Conservation (phyloP, 2,888 invertebrate genomes). For the Parnassius smintheus region DNA sequence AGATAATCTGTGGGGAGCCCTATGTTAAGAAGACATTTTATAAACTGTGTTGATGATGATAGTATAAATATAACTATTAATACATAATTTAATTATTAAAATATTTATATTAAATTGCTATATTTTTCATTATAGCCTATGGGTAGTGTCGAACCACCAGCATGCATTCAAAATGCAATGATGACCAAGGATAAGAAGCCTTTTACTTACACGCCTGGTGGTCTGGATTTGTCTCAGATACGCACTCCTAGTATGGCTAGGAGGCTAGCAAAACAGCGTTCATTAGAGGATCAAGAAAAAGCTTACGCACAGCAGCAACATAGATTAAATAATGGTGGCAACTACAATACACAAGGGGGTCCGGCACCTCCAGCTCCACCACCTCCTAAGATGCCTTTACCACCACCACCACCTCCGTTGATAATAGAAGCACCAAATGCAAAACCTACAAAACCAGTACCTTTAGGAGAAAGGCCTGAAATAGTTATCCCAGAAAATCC, state of each 20-base stretch:
- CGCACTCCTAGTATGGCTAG: conserved; percentile 94
- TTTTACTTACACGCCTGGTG: conserved; percentile 97
- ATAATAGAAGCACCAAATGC: conserved; percentile 75
- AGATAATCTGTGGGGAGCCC: too few species aligned
- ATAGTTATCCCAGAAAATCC: conserved; percentile 88
- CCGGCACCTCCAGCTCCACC: conserved; percentile 68
- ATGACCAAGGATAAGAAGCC: conserved; percentile 98
- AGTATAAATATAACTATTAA: too few species aligned
- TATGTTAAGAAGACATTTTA: too few species aligned
- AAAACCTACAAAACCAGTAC: conserved; percentile 77
- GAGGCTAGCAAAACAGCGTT: conserved; percentile 85
- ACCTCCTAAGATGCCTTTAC: conserved; percentile 68
- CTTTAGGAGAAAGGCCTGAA: conserved; percentile 84
- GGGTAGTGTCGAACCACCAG: conserved; percentile 86
- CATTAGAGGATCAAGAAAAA: conserved; percentile 78
- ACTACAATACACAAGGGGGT: conserved; percentile 60
- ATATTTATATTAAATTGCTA: too few species aligned
- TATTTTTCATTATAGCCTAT: conserved; percentile 64
- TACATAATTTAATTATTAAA: too few species aligned
- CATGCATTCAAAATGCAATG: conserved; percentile 95
- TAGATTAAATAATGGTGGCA: conserved; percentile 38
- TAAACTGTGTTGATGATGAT: too few species aligned
- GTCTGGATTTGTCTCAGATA: conserved; percentile 94
- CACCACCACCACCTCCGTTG: conserved; percentile 83
- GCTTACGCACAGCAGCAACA: conserved; percentile 53